A percentile compares a stretch with the other conserved stretches of the same genome.
Evolutionary conservation across 2,888 invertebrate genomes (phyloP).

Genomic region (Tiliacea citrago): DNA sequence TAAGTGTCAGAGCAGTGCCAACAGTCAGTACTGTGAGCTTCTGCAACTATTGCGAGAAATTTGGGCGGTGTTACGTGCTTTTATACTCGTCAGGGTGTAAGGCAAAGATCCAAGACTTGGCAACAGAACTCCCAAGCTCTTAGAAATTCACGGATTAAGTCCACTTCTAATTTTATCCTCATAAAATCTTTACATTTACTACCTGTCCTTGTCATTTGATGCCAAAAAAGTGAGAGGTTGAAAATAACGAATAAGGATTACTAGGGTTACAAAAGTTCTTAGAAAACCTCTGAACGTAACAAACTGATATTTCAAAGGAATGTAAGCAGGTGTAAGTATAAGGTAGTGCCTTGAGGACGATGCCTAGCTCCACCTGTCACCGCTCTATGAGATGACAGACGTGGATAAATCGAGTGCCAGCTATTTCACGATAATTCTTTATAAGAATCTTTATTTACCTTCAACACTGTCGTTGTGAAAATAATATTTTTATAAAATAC

Average conservation of each 20-base stretch:
- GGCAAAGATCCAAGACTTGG: constrained; percentile 21
- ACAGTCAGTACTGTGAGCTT: neutral
- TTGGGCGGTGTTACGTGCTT: constrained; percentile 14
- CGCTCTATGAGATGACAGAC: constrained; percentile 35
- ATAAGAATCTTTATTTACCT: constrained; percentile 35
- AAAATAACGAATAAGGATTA: neutral
- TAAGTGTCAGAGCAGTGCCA: constrained; percentile 11
- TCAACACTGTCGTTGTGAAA: neutral
- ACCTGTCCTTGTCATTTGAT: neutral
- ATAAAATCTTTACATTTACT: too few relatives aligned
- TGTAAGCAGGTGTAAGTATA: too few relatives aligned
- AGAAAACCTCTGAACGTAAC: neutral
- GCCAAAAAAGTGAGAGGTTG: neutral
- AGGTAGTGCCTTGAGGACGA: constrained; percentile 5
- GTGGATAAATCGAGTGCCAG: constrained; percentile 53
- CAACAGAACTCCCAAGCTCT: constrained; percentile 4
- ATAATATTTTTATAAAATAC: neutral
- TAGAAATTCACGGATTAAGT: neutral
- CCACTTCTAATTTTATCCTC: neutral
- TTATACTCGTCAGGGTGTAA: neutral
- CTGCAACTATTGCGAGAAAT: constrained; percentile 3
- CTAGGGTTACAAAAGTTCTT: neutral
- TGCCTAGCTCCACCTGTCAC: constrained; percentile 35
- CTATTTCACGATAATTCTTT: constrained; percentile 14
- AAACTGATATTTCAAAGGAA: constrained; percentile 20